Percentiles rank a stretch among this genome's conserved stretches.
Evolutionary conservation across 2,113 vertebrate species (phyloP).

Genomic region (Sardina pilchardus): DNA sequence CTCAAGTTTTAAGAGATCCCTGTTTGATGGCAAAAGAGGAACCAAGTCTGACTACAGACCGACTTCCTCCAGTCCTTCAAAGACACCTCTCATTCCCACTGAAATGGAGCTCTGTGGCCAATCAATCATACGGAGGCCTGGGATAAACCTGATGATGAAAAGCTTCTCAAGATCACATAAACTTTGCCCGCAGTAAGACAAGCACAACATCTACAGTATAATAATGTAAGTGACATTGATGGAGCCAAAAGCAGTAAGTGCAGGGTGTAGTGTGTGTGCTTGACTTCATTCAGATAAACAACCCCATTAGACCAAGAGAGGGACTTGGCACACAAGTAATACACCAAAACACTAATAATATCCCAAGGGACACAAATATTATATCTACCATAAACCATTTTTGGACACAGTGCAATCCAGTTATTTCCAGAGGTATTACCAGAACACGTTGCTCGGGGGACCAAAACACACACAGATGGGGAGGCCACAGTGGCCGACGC

Average conservation of each 20-base stretch:
- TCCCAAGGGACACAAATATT: neutral
- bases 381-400: slow-evolving; percentile 5
- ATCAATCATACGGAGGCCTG: neutral
- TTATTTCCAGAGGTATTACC: neutral
- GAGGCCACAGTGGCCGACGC: neutral
- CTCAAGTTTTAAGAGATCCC: neutral
- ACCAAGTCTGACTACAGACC: too few relatives aligned
- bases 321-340: neutral
- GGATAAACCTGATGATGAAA: neutral
- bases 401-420: neutral
- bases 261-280: neutral
- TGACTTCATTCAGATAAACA: slow-evolving; percentile 4
- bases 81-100: neutral
- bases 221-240: neutral
- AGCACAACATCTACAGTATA: neutral
- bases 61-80: neutral
- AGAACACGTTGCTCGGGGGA: neutral
- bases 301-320: neutral
- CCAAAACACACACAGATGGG: neutral
- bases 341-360: neutral
- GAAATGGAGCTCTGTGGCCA: neutral
- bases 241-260: neutral
- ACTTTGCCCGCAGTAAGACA: neutral
- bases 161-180: neutral
- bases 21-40: too few relatives aligned